phyloP scores from a whole-genome alignment of 2,113 vertebrate species.

The Penelope pileata region DNA sequence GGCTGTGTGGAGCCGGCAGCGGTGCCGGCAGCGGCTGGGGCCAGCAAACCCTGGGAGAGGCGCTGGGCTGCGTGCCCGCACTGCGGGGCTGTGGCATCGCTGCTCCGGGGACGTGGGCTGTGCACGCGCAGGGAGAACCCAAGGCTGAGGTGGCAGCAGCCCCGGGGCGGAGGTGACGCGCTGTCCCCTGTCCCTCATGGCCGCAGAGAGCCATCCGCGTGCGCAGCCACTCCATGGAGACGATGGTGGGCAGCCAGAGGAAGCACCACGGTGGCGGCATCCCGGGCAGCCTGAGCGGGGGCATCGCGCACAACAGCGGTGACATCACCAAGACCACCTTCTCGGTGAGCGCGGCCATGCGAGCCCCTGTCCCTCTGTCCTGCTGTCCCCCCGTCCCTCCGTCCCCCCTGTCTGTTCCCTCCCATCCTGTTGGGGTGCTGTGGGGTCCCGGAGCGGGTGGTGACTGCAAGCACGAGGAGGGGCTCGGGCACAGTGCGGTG shows the following conservation, averaged over 20 bases:
- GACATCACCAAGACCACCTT: conserved; percentile 86
- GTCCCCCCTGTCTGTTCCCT: background rate
- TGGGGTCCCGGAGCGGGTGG: background rate
- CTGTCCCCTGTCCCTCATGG: background rate
- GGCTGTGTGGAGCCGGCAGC: accelerated
- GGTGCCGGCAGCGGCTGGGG: accelerated
- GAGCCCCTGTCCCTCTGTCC: accelerated
- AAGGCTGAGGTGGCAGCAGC: accelerated
- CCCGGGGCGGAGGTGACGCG: accelerated
- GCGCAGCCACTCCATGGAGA: conserved; percentile 97
- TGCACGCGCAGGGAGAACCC: background rate
- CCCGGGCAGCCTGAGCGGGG: conserved; percentile 90
- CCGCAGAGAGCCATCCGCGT: conserved; percentile 91
- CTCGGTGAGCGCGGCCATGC: conserved; percentile 72
- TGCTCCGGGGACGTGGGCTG: background rate
- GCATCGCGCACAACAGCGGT: conserved; percentile 81
- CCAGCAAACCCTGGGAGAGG: background rate
- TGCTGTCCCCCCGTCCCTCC: background rate
- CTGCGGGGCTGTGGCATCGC: accelerated
- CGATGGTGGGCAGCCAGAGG: conserved; percentile 90
- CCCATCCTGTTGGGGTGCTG: background rate
- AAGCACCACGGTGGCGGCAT: conserved; percentile 80
- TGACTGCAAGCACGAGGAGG: accelerated
- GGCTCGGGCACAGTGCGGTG: background rate
- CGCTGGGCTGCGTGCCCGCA: accelerated